Base-by-base conservation (phyloP, 2,797 vertebrate genomes). In the Notolabrus celidotus region DNA sequence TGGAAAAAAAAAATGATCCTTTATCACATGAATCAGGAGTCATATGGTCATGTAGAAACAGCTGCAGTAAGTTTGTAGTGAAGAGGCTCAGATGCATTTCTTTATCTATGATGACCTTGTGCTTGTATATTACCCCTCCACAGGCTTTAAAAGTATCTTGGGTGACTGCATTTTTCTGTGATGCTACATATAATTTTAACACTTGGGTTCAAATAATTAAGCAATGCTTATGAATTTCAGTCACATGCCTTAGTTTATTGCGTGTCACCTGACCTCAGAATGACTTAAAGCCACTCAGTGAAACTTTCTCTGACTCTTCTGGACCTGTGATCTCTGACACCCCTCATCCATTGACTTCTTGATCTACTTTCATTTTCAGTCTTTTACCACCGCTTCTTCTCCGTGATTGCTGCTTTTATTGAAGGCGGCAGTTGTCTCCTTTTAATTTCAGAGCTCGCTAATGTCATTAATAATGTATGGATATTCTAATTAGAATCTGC, bases 381-480 rank as follows among this genome's bases (percentile, higher is more conserved):
- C 59, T 64, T 83, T 57, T 47, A 11, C 51, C 57, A 41, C 56
- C 65, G 54, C 68, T 69, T 66, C 75, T 63, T 50, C 80, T 43
- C 51, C 11, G 38, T 2, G 19, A 63, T 73, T 1, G 49, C 59
- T 5, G 57, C 14, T 86, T 87, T 91, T 93, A 93, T 92, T 90
- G 86, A 88, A 91, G 56, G 81, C 67, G 72, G 78, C 91, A 89
- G 89, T 91, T 93, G 88, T 92, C 89, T 89, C 85, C 91, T 90
- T 94, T 93, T 88, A 93, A 93, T 94, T 94, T 92, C 86, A 74
- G 79, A 86, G 82, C 80, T 82, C 71, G 89, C 88, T 92, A 90
- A 92, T 85, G 86, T 90, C 92, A 92, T 94, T 94, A 95, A 94
- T 94, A 94, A 95, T 95, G 88, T 89, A 94, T 92, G 89, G 89